Evolutionary conservation across 2,888 invertebrate species (phyloP).

Genomic region (Papilio demoleus): DNA sequence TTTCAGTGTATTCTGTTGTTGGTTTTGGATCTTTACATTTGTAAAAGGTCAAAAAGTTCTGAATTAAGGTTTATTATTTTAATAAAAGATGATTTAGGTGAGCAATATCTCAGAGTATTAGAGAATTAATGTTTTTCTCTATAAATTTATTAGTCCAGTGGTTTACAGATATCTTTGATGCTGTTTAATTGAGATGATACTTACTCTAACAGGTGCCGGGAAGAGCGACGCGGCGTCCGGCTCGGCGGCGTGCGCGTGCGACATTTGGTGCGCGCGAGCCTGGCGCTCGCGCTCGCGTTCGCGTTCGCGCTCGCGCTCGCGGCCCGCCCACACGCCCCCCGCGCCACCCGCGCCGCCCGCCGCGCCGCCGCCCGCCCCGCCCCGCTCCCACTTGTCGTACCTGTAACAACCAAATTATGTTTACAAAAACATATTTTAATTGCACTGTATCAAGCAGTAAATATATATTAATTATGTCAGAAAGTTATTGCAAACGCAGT

Average conservation of each 20-base stretch:
- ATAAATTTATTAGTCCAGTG: no score
- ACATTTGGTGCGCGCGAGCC: constrained; percentile 90
- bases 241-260: constrained; percentile 85
- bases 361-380: constrained; percentile 69
- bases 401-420: constrained; percentile 56
- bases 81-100: not conserved
- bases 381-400: constrained; percentile 82
- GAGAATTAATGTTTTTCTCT: no score
- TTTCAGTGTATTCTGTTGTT: not conserved
- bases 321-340: constrained; percentile 50
- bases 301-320: constrained; percentile 80
- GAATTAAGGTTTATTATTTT: not conserved
- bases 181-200: no score
- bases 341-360: constrained; percentile 59
- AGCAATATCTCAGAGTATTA: no score
- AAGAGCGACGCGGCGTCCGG: constrained; percentile 85
- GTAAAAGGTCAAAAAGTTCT: not conserved
- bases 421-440: not conserved
- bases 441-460: not conserved
- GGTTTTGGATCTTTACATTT: not conserved
- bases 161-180: no score
- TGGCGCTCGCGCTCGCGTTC: constrained; percentile 90
- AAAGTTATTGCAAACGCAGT: not conserved
- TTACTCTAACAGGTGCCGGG: constrained; percentile 86
- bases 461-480: not conserved